phyloP scores from a whole-genome alignment of 1,140 invertebrate species.

The Pseudachorutes palmiensis region DNA sequence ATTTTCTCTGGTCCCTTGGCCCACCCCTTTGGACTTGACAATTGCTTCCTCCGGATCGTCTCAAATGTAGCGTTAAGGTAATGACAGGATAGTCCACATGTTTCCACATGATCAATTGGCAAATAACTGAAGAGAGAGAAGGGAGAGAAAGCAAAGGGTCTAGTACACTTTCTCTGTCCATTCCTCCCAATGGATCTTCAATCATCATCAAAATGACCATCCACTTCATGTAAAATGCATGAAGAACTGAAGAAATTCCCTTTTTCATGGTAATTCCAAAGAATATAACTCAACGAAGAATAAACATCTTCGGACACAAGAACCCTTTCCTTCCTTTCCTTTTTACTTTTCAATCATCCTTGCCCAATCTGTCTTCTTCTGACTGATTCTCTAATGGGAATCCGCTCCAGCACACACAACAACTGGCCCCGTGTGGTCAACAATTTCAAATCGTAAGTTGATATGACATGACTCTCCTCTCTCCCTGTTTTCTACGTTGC shows the following conservation, averaged over 20 bases:
- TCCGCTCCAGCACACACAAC: neutral
- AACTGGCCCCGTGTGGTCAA: neutral
- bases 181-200: constrained; percentile 21
- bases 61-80: constrained; percentile 34
- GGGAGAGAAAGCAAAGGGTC: neutral
- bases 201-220: constrained; percentile 36
- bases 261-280: constrained; percentile 31
- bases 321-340: neutral
- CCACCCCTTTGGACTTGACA: neutral
- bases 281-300: neutral
- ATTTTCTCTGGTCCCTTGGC: neutral
- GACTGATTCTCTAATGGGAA: constrained; percentile 5
- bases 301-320: neutral
- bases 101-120: constrained; percentile 37
- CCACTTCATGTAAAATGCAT: constrained; percentile 21
- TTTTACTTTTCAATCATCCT: constrained; percentile 24
- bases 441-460: neutral
- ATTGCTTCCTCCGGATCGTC: neutral
- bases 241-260: constrained; percentile 16
- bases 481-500: too few relatives aligned
- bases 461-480: neutral
- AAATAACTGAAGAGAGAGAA: constrained; percentile 26
- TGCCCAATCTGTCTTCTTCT: neutral
- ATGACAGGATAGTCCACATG: constrained; percentile 17
- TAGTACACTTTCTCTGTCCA: neutral